A percentile compares a stretch with the other conserved stretches of the same genome.
Conservation (phyloP, 2,113 vertebrate species). For the Mionectes macconnelli region DNA sequence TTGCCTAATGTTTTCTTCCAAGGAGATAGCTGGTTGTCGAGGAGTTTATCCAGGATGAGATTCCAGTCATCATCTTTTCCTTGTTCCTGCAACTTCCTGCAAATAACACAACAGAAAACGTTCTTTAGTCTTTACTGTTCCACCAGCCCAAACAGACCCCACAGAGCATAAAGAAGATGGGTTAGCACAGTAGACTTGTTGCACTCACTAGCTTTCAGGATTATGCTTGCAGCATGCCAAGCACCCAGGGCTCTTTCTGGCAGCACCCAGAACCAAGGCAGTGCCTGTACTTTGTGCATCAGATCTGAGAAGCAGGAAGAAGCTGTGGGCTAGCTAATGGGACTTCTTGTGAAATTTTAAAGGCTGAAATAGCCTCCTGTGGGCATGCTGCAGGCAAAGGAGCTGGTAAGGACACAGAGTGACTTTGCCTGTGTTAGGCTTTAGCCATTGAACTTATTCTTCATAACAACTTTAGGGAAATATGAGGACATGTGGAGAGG, state of each 20-base stretch:
- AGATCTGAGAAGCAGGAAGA: neutral
- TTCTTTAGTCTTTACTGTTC: neutral
- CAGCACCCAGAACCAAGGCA: neutral
- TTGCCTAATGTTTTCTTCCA: neutral
- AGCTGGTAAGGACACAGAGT: neutral
- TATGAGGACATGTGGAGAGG: neutral
- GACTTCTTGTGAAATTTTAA: neutral
- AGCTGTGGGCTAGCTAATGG: neutral
- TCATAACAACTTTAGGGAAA: neutral
- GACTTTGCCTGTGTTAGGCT: neutral
- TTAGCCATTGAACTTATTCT: neutral
- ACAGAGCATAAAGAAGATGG: neutral
- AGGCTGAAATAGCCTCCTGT: neutral
- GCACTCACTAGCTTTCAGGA: neutral
- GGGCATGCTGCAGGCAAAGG: neutral
- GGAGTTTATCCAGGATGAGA: neutral
- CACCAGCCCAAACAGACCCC: neutral
- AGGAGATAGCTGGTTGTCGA: neutral
- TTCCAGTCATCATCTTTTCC: neutral
- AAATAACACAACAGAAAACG: neutral
- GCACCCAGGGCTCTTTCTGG: neutral
- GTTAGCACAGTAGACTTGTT: neutral
- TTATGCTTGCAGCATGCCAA: neutral
- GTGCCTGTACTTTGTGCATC: neutral
- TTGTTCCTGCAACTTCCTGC: neutral